A percentile compares a stretch with the other conserved stretches of the same genome.
phyloP scores from a whole-genome alignment of 2,113 vertebrate species.

The Danionella cerebrum region DNA sequence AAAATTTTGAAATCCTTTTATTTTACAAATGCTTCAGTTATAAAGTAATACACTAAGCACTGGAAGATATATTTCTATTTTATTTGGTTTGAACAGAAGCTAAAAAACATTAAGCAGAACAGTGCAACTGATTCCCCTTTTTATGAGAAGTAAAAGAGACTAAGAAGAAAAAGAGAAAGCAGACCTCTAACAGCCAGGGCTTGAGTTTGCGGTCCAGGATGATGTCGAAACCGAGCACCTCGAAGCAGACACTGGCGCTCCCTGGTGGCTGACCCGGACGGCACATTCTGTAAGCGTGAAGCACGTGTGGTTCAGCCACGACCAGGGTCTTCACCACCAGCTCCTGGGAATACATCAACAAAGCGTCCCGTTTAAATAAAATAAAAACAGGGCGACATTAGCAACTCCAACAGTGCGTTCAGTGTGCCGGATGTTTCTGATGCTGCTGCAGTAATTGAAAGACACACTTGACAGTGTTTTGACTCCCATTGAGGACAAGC shows the following conservation, averaged over 20 bases:
- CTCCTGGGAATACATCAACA: constrained; percentile 64
- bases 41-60: no score
- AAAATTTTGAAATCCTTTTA: no score
- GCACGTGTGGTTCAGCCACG: constrained; percentile 90
- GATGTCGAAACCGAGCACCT: constrained; percentile 95
- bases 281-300: constrained; percentile 97
- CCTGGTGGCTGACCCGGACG: constrained; percentile 90
- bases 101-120: no score
- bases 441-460: background rate
- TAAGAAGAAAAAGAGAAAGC: background rate
- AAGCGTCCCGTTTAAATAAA: background rate
- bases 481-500: background rate
- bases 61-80: no score
- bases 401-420: background rate
- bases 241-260: constrained; percentile 96
- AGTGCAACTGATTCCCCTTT: no score
- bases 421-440: no score
- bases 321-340: constrained; percentile 95
- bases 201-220: constrained; percentile 95
- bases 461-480: background rate
- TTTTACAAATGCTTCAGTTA: no score
- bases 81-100: no score
- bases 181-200: constrained; percentile 96
- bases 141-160: no score
- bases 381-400: background rate